Evolutionary conservation across 1,140 invertebrate genomes (phyloP).

Genomic region (Brachionus rubens): DNA sequence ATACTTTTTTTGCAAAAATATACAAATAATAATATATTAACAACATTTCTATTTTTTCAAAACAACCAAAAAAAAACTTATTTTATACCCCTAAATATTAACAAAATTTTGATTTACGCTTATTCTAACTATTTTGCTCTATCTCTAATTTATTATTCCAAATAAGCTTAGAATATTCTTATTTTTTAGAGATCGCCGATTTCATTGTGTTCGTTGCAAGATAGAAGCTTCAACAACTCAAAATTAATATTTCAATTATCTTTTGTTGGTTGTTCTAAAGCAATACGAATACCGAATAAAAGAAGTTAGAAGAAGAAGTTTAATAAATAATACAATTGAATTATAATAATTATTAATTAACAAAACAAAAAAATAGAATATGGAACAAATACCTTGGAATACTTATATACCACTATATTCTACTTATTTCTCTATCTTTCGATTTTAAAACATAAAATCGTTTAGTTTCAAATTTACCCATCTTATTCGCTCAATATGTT

Average conservation of each 20-base stretch:
- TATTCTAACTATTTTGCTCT: background rate
- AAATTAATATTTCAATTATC: background rate
- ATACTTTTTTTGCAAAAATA: no score
- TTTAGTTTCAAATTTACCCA: no score
- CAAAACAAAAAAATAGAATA: no score
- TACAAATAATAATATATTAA: no score
- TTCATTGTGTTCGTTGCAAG: background rate
- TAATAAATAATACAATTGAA: slow-evolving; percentile 1
- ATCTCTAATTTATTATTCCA: slow-evolving; percentile 29
- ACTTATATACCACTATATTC: background rate
- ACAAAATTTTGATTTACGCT: background rate
- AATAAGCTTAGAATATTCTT: background rate
- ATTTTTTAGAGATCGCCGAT: no score
- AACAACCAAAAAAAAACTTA: slow-evolving; percentile 14
- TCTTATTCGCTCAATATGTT: background rate
- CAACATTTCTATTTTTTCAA: no score
- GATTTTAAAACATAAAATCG: background rate
- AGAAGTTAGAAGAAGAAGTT: no score
- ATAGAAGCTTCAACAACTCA: background rate
- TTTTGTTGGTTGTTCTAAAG: no score
- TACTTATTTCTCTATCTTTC: background rate
- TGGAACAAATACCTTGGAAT: background rate
- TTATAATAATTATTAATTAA: slow-evolving; percentile 37
- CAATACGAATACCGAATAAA: no score
- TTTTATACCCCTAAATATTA: slow-evolving; percentile 18